Evolutionary conservation across 2,113 vertebrate genomes (phyloP), one percentile per base, ranked within the genome.

Genomic region (Echinops telfairi): DNA sequence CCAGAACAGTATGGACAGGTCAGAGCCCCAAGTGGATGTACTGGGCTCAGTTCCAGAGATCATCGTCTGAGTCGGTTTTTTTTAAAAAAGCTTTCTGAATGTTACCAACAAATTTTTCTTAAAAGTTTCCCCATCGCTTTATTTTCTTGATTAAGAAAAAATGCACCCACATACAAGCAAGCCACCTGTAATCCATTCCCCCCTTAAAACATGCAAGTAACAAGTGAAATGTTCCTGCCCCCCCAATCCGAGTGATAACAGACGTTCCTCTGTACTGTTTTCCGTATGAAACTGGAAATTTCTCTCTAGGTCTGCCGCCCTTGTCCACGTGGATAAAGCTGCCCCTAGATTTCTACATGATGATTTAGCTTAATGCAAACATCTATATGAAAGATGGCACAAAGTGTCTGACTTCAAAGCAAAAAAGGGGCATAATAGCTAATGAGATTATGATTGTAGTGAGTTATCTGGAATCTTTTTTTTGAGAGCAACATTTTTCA

Each of bases 141-240:
- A 40, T 88, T 87, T 92, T 77, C 79, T 90, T 75, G 73, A 66
- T 77, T 89, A 23, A 53, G 76, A 84, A 85, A 87, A 60, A 17
- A 84, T 1, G 60, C 53, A 88, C 10, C 57, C 57, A 66, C 38
- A 71, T n/a, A n/a, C n/a, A 81, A 23, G 27, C 33, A 40, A 79
- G 22, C 73, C 33, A 43, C 15, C 36, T 38, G 20, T 66, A 64
- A 71, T 58, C 25, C 68, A 71, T 53, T n/a, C 16, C 70, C 57
- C 23, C 16, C 31, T 25, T 88, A 82, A 83, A 78, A 83, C 57
- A 71, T 36, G 53, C 8, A 71, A 43, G 58, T 68, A 29, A 29
- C 66, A 84, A 89, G 20, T 64, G 3, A 43, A 86, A 76, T 92
- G 89, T 36, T 9, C 47, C 12, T 47, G 36, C 14, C 23, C 14